These are phyloP conservation scores for Erannis defoliaria DNA, from an alignment of 2,888 invertebrate species.

Conservation along the genomic window DNA sequence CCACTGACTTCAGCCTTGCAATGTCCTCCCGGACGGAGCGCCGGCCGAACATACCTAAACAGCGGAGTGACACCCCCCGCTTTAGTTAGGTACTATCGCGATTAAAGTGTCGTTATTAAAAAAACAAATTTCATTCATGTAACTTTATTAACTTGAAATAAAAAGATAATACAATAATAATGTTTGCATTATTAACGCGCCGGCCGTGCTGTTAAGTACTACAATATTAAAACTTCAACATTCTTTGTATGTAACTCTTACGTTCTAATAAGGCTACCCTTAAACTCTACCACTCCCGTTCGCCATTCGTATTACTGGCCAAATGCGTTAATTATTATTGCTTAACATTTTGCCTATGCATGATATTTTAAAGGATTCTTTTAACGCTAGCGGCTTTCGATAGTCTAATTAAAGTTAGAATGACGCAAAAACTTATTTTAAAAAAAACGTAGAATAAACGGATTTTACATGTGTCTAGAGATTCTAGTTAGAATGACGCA, in stretches of 20 bases:
- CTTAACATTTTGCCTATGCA: conserved; percentile 49
- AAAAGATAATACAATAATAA: conserved; percentile 70
- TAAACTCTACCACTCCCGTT: conserved; percentile 75
- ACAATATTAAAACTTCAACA: conserved; percentile 76
- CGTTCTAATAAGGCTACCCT: conserved; percentile 83
- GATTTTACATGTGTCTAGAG: too few species aligned
- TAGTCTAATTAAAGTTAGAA: not conserved
- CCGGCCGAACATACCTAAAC: too few species aligned
- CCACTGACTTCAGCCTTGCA: too few species aligned
- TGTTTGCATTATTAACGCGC: conserved; percentile 78
- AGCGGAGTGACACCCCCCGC: too few species aligned
- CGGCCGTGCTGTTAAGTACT: conserved; percentile 78
- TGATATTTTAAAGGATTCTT: conserved; percentile 15
- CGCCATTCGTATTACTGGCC: conserved; percentile 66
- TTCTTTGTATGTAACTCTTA: conserved; percentile 75
- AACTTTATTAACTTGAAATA: conserved; percentile 82
- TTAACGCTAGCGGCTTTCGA: conserved; percentile 16
- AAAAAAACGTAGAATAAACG: too few species aligned
- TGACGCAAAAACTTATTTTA: not conserved
- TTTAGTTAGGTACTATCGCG: too few species aligned
- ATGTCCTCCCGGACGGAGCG: too few species aligned
- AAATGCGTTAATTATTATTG: conserved; percentile 64
- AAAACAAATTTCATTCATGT: conserved; percentile 60
- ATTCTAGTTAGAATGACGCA: not conserved
- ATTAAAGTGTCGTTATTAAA: not conserved